Percentiles rank a stretch among this genome's conserved stretches.
Evolutionary conservation across 1,140 invertebrate species (phyloP).

Genomic region (Euura saliciscinereae): DNA sequence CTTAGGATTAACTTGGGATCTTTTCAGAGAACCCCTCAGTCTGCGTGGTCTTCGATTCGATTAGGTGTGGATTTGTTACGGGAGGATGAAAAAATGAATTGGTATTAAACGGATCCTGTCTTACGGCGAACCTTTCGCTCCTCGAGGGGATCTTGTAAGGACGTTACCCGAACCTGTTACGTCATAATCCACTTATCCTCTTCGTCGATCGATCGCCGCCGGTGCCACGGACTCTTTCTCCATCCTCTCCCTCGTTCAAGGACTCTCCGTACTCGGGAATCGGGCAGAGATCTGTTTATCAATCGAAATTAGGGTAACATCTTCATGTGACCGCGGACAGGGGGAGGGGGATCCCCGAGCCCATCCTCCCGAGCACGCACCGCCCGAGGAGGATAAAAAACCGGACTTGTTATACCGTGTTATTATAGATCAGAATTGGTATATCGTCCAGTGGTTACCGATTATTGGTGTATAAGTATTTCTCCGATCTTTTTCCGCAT

Average conservation of each 20-base stretch:
- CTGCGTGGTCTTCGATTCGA: constrained; percentile 28
- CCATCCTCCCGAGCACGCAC: neutral
- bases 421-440: constrained; percentile 4
- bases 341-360: neutral
- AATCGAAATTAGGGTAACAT: neutral
- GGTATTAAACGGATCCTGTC: constrained; percentile 30
- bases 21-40: constrained; percentile 14
- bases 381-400: neutral
- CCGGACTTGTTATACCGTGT: neutral
- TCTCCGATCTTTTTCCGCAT: neutral
- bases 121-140: neutral
- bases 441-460: neutral
- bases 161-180: constrained; percentile 8
- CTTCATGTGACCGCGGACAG: neutral
- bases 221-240: neutral
- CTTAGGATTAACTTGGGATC: constrained; percentile 19
- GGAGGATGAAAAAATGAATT: constrained; percentile 34
- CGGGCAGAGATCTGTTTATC: neutral
- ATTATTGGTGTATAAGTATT: neutral
- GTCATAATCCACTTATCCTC: constrained; percentile 5
- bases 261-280: too few relatives aligned
- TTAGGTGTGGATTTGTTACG: constrained; percentile 29
- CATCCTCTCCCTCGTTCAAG: neutral
- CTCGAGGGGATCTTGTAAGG: constrained; percentile 3
- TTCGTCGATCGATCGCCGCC: neutral